These are phyloP conservation scores for Oreochromis grahami DNA, from an alignment of 2,797 vertebrate species.

Conservation along the genomic window DNA sequence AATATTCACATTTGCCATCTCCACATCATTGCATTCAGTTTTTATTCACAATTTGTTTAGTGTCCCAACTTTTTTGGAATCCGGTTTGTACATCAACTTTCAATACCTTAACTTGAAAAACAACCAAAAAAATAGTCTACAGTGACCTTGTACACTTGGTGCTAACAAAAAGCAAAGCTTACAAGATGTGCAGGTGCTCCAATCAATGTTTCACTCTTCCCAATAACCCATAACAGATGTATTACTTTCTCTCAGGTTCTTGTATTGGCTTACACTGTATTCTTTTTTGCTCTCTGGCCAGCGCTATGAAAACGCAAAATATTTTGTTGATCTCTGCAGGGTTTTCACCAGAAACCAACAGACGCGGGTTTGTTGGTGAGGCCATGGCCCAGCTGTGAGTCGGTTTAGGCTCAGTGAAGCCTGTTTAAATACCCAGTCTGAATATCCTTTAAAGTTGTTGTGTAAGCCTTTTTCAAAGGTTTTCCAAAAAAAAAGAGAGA, in stretches of 20 bases:
- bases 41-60: too few species aligned
- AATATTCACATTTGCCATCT: too few species aligned
- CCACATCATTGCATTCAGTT: too few species aligned
- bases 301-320: background rate
- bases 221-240: background rate
- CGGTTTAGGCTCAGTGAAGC: background rate
- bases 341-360: background rate
- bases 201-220: background rate
- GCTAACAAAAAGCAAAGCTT: background rate
- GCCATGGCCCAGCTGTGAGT: background rate
- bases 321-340: background rate
- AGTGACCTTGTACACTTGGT: background rate
- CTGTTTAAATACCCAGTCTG: background rate
- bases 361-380: background rate
- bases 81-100: too few species aligned
- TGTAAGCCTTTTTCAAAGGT: background rate
- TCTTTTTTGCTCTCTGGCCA: background rate
- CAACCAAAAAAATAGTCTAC: background rate
- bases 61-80: too few species aligned
- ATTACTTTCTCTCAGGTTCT: background rate
- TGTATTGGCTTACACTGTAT: background rate
- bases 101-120: background rate
- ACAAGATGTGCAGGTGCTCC: background rate
- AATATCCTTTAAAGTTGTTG: background rate
- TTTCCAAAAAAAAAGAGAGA: background rate